Base-by-base conservation (phyloP, 92 coral and sea anemone genomes). In the Plumapathes pennacea region DNA sequence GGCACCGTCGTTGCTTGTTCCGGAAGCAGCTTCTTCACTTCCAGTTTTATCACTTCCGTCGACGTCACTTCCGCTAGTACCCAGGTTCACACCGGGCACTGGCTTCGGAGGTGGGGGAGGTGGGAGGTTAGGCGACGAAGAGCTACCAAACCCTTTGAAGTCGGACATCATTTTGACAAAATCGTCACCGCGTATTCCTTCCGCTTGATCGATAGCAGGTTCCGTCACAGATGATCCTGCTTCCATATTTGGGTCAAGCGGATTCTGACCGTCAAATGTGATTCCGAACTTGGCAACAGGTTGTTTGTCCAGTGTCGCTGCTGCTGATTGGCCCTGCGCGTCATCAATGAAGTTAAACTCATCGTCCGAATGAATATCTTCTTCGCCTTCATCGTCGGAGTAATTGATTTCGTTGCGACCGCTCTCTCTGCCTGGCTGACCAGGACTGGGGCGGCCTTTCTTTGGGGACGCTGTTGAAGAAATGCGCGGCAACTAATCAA, bases 341-440 rank as follows among this genome's bases (percentile, higher is more conserved):
- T 91, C 97, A 30, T 92, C 98, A 25, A 92, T 83, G 51, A 92
- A 88, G 64, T 30, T 60, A 50, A 92, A 92, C 24, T 92, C 98
- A 40, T 92, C 98, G 69, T 92, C 98, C 13, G 94, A 83, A 48
- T 73, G 84, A 32, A 92, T 81, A 22, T 75, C 85, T 54, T 88
- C 89, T 3, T 69, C 87, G 25, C n/a, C n/a, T n/a, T n/a, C n/a
- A n/a, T n/a, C n/a, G n/a, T n/a, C n/a, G n/a, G n/a, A n/a, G n/a
- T n/a, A n/a, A n/a, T n/a, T n/a, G n/a, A n/a, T n/a, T n/a, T n/a
- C n/a, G n/a, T n/a, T n/a, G n/a, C n/a, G n/a, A n/a, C n/a, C n/a
- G n/a, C n/a, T n/a, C n/a, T n/a, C n/a, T n/a, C n/a, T n/a, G n/a
- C n/a, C n/a, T n/a, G n/a, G n/a, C n/a, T n/a, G n/a, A n/a, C n/a